Evolutionary conservation across 2,888 invertebrate genomes (phyloP).

Genomic region (Antheraea yamamai): DNA sequence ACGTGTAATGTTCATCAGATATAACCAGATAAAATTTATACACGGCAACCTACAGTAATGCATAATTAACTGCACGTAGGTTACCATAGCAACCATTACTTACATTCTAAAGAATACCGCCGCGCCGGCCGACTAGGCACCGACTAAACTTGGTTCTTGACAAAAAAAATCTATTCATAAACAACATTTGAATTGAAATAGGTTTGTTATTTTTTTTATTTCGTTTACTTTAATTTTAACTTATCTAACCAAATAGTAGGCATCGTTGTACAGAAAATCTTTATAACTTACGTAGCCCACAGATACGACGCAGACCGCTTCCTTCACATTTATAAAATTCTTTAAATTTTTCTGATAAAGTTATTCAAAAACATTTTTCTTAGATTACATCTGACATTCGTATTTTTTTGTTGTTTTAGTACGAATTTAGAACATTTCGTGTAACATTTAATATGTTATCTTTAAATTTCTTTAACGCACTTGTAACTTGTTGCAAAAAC

Average conservation of each 20-base stretch:
- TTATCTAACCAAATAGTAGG: not conserved
- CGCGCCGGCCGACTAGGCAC: not conserved
- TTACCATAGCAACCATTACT: conserved; percentile 15
- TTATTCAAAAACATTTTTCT: not conserved
- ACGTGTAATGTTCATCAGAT: not conserved
- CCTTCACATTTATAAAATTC: not conserved
- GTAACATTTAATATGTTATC: not conserved
- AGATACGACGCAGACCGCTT: not conserved
- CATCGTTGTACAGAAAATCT: not conserved
- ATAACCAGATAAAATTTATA: conserved; percentile 7
- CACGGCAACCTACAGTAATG: not conserved
- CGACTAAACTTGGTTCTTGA: not conserved
- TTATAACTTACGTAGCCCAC: not conserved
- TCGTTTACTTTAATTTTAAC: not conserved
- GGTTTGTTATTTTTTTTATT: not conserved
- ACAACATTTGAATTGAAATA: not conserved
- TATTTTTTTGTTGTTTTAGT: not conserved
- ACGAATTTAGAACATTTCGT: too few species aligned
- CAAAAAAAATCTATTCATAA: not conserved
- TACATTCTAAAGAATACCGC: not conserved
- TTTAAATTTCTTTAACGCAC: not conserved
- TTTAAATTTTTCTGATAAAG: not conserved
- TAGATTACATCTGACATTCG: not conserved
- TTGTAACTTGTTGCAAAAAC: not conserved
- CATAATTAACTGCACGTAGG: not conserved